Evolutionary conservation across 2,113 vertebrate genomes (phyloP).

Genomic region (Aegotheles bennettii): DNA sequence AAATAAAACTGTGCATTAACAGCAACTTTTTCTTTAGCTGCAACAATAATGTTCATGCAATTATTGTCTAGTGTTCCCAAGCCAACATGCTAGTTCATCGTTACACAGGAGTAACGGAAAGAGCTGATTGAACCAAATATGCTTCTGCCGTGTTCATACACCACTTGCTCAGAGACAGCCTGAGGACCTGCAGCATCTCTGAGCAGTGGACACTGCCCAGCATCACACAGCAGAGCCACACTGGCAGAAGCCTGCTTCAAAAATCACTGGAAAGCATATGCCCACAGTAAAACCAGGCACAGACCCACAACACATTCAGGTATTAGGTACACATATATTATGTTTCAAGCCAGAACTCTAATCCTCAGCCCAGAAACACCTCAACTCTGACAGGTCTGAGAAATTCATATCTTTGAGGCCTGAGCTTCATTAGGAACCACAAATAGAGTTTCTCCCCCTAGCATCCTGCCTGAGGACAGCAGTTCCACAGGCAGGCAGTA

Average conservation of each 20-base stretch:
- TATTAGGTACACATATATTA: background rate
- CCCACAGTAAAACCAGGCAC: background rate
- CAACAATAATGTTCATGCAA: background rate
- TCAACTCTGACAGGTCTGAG: background rate
- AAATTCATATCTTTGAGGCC: background rate
- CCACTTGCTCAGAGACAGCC: background rate
- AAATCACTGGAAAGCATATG: background rate
- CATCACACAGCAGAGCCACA: fast-evolving
- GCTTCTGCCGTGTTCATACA: background rate
- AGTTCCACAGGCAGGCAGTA: background rate
- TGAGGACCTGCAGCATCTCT: background rate
- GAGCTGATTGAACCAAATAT: background rate
- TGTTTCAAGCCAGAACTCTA: background rate
- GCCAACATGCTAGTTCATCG: background rate
- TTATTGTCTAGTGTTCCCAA: background rate
- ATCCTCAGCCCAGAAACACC: background rate
- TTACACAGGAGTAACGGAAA: fast-evolving
- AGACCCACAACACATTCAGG: background rate
- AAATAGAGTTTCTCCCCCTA: background rate
- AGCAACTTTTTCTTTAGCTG: background rate
- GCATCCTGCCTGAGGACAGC: background rate
- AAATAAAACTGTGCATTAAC: background rate
- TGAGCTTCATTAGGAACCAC: background rate
- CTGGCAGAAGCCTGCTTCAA: background rate
- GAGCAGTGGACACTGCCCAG: background rate